Percentiles rank a stretch among this genome's conserved stretches.
phyloP scores from a whole-genome alignment of 2,888 invertebrate genomes.

The Dryococelus australis region DNA sequence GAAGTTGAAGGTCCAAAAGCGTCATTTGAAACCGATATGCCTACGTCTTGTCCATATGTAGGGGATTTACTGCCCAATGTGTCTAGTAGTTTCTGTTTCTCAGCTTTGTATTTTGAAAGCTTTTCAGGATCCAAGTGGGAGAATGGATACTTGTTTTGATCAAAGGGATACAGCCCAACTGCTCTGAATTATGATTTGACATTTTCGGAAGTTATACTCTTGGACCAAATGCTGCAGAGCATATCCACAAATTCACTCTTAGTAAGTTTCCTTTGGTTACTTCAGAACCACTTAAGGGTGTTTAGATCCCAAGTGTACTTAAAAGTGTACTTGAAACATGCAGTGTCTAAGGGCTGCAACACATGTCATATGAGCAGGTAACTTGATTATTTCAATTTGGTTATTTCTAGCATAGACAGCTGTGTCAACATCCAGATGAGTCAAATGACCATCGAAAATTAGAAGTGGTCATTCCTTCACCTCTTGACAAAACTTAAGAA shows the following conservation, averaged over 20 bases:
- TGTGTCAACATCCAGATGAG: conserved; percentile 35
- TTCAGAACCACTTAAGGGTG: not conserved
- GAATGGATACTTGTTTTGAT: not conserved
- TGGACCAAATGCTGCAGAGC: too few relatives aligned
- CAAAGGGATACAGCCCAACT: not conserved
- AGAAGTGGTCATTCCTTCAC: conserved; percentile 38
- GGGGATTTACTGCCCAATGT: too few relatives aligned
- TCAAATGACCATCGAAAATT: conserved; percentile 43
- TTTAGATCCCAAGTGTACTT: not conserved
- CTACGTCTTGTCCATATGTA: too few relatives aligned
- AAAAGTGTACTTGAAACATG: not conserved
- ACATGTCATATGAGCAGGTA: conserved; percentile 40
- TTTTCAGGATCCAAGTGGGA: too few relatives aligned
- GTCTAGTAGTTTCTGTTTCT: too few relatives aligned
- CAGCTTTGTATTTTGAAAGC: too few relatives aligned
- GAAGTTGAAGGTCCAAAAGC: too few relatives aligned
- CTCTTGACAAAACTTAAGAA: conserved; percentile 28
- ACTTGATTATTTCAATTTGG: conserved; percentile 40
- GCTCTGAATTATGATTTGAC: not conserved
- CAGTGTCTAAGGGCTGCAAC: conserved; percentile 24
- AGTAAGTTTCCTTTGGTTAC: not conserved
- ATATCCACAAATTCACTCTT: too few relatives aligned
- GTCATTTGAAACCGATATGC: too few relatives aligned
- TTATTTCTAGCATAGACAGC: conserved; percentile 35
- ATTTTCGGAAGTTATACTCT: not conserved